phyloP scores from a whole-genome alignment of 2,888 invertebrate genomes.

The Aplocera efformata region DNA sequence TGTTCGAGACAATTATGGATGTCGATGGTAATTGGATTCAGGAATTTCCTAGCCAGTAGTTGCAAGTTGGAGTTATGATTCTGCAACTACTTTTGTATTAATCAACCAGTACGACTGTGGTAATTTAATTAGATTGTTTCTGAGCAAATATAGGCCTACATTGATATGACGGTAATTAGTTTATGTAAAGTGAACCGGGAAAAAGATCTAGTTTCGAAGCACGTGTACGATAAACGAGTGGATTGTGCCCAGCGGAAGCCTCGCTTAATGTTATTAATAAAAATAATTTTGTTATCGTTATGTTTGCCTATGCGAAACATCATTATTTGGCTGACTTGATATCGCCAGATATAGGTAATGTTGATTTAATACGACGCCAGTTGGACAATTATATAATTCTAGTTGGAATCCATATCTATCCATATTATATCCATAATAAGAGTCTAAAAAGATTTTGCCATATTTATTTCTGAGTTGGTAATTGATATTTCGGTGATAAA shows the following conservation, averaged over 20 bases:
- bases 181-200: constrained; percentile 42
- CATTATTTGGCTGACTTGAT: constrained; percentile 29
- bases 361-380: constrained; percentile 1
- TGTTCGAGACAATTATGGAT: constrained; percentile 24
- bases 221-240: constrained; percentile 53
- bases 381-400: constrained; percentile 1
- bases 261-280: constrained; percentile 16
- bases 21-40: constrained; percentile 24
- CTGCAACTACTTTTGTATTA: constrained; percentile 7
- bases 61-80: constrained; percentile 4
- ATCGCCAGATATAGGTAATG: constrained; percentile 5
- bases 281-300: constrained; percentile 33
- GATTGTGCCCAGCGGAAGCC: constrained; percentile 41
- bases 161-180: constrained; percentile 43
- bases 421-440: too few species aligned
- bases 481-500: too few species aligned
- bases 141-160: constrained; percentile 38
- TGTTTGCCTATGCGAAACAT: constrained; percentile 44
- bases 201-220: constrained; percentile 49
- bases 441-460: too few species aligned
- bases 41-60: constrained; percentile 30
- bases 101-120: constrained; percentile 32
- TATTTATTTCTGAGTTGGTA: too few species aligned
- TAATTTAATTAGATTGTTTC: constrained; percentile 34
- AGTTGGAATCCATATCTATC: too few species aligned